These are phyloP conservation scores for Diplosoma virens DNA, from an alignment of 23 tunicate species.

Conservation along the genomic window DNA sequence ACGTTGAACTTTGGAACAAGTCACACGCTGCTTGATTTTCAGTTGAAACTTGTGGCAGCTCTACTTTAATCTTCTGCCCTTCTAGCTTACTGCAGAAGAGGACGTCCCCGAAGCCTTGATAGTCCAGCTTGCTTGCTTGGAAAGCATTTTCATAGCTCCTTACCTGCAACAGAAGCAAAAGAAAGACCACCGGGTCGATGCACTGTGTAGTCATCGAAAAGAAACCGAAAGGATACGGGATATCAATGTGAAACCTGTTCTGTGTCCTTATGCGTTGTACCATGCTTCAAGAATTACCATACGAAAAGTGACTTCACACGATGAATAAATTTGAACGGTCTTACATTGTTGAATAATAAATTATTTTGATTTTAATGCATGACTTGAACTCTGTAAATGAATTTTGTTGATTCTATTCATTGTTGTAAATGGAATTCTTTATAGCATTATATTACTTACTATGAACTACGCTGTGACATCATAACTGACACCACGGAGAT, in stretches of 20 bases:
- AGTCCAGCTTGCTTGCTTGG: constrained; percentile 10
- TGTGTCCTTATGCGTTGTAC: constrained; percentile 8
- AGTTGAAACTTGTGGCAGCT: background rate
- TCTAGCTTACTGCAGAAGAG: constrained; percentile 15
- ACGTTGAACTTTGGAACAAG: no score
- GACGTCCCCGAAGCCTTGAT: constrained; percentile 11
- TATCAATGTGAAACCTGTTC: constrained; percentile 10
- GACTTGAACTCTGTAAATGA: constrained; percentile 1
- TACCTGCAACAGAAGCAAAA: constrained; percentile 4
- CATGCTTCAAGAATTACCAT: constrained; percentile 11
- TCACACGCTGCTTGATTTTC: background rate
- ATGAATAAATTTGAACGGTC: background rate
- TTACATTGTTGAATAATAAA: constrained; percentile 6
- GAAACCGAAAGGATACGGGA: background rate
- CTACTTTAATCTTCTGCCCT: background rate
- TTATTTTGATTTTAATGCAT: background rate
- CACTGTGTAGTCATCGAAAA: background rate
- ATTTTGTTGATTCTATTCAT: background rate
- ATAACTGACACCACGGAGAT: no score
- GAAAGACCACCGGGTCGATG: constrained; percentile 7
- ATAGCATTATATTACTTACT: no score
- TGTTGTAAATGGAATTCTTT: no score
- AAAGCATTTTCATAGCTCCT: background rate
- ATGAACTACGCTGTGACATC: no score
- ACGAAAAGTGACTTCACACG: constrained; percentile 16